Base-by-base conservation (phyloP, 2,113 vertebrate species). In the Rhea americana region DNA sequence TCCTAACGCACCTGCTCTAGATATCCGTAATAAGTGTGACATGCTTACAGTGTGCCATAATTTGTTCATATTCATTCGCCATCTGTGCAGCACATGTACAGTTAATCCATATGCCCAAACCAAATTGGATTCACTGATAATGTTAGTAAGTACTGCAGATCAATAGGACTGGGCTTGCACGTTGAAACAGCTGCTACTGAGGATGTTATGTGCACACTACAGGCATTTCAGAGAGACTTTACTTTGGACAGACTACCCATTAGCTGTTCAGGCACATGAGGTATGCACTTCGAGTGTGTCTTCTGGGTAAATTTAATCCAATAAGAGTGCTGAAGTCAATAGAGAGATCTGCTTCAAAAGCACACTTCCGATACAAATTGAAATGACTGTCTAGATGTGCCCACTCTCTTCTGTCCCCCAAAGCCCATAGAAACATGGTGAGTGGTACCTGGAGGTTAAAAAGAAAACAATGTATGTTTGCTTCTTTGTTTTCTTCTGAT, bases 1-100 rank as follows among this genome's bases (percentile, higher is more conserved):
- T 3, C n/a, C 22, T 63, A 5, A 1, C 71, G 41, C 58, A 37
- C 24, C 55, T 55, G 25, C 6, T 67, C 41, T 39, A 84, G 50
- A 35, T 87, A 85, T 51, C 51, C 43, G 14, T 87, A 93, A 43
- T 14, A 72, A 63, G 21, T 61, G 18, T 89, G 75, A 76, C 35
- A 47, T 37, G 53, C 48, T 89, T 87, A 82, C 53, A 41, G 14
- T 65, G 32, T 51, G 43, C 19, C 3, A 17, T 75, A 89, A 87
- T 91, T 91, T 95, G 39, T 85, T 85, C 58, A 56, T 93, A 85
- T 82, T 85, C 32, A 47, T 82, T 85, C 82, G 32, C 88, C 90
- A 76, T 90, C 92, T 95, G 82, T 87, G 43, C 73, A 61, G 79
- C 43, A 76, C 71, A 65, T 25, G 48, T 73, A 53, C 55, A 80